Percentiles rank a stretch among this genome's conserved stretches.
Conservation (phyloP, 2,888 invertebrate species). For the Synanthedon tipuliformis region DNA sequence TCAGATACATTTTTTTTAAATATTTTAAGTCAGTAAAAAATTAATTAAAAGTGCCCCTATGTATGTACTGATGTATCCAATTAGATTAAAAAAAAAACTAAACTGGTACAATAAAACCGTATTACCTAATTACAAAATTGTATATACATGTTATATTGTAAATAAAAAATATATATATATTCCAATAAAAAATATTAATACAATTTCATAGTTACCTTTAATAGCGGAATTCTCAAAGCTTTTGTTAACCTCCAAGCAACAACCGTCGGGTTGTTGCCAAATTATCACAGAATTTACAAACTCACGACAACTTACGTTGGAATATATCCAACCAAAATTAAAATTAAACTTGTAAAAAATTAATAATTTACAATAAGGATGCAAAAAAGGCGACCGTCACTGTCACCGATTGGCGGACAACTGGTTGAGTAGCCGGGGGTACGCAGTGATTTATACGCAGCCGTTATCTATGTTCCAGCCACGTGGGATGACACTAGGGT, state of each 20-base stretch:
- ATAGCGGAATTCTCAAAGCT: constrained; percentile 75
- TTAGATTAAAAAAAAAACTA: no score
- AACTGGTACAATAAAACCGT: no score
- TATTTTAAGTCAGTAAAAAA: no score
- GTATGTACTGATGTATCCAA: no score
- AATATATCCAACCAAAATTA: background rate
- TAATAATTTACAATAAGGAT: background rate
- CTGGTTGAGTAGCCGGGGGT: constrained; percentile 23
- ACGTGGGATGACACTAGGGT: background rate
- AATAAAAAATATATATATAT: no score
- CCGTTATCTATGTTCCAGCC: background rate
- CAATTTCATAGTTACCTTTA: constrained; percentile 46
- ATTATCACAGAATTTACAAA: constrained; percentile 8
- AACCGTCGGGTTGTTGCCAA: constrained; percentile 64
- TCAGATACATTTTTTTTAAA: no score
- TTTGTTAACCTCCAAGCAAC: constrained; percentile 62
- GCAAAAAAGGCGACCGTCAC: background rate
- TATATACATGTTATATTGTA: no score
- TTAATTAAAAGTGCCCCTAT: no score
- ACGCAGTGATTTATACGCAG: background rate
- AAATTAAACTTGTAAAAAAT: background rate
- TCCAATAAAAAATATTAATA: no score
- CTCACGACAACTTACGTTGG: background rate
- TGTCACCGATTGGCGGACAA: constrained; percentile 25
- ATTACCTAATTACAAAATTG: no score